Percentiles rank a stretch among this genome's conserved stretches.
Conservation (phyloP, 2,113 vertebrate genomes). For the Phrynocephalus versicolor region DNA sequence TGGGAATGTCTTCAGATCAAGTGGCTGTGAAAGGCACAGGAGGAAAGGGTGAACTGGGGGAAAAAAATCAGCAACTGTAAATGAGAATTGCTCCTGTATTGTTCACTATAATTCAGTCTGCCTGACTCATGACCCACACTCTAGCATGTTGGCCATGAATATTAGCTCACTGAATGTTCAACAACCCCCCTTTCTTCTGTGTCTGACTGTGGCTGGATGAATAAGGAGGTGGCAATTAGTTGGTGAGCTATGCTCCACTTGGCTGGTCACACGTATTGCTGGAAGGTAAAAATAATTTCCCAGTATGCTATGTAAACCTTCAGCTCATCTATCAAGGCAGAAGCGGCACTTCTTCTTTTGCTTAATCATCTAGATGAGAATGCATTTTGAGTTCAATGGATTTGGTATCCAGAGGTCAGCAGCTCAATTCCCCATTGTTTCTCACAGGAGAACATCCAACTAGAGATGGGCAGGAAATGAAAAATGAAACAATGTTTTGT, state of each 20-base stretch:
- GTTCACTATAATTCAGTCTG: not conserved
- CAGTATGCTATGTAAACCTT: not conserved
- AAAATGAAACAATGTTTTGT: too few relatives aligned
- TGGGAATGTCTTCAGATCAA: not conserved
- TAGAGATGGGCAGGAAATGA: too few relatives aligned
- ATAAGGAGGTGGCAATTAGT: not conserved
- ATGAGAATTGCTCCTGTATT: not conserved
- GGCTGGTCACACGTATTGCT: not conserved
- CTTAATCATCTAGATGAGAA: not conserved
- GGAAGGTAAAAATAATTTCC: not conserved
- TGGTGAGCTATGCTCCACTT: not conserved
- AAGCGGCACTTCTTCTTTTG: not conserved
- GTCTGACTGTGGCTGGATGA: not conserved
- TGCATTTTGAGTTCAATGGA: too few relatives aligned
- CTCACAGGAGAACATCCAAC: too few relatives aligned
- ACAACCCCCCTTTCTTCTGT: not conserved
- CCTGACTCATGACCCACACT: not conserved
- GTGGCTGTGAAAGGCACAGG: not conserved
- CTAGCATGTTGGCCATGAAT: not conserved
- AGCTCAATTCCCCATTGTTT: too few relatives aligned
- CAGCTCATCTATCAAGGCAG: not conserved
- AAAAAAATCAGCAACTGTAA: not conserved
- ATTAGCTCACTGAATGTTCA: not conserved
- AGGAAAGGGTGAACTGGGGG: not conserved
- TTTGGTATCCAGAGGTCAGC: too few relatives aligned